These are phyloP conservation scores for Halcyon senegalensis DNA, from an alignment of 2,113 vertebrate species.

Conservation along the genomic window DNA sequence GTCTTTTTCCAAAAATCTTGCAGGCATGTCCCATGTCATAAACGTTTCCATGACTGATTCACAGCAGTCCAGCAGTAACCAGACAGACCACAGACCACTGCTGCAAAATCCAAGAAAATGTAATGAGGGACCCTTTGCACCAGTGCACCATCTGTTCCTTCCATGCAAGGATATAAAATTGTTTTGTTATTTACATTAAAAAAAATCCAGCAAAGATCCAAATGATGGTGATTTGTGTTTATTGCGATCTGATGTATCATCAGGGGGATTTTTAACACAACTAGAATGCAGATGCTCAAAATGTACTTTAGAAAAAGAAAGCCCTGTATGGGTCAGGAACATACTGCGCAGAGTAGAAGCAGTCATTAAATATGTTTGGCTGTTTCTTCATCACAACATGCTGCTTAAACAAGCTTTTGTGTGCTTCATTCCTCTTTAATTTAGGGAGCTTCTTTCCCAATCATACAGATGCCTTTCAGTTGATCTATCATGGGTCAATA, in stretches of 20 bases:
- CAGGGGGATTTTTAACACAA: background rate
- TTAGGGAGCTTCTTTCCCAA: background rate
- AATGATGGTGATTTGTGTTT: background rate
- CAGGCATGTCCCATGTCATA: background rate
- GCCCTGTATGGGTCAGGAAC: background rate
- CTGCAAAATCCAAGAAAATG: background rate
- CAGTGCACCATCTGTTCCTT: slow-evolving; percentile 49
- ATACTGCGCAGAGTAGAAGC: background rate
- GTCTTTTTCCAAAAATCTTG: background rate
- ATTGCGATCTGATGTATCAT: background rate
- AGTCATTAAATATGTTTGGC: background rate
- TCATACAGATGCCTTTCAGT: background rate
- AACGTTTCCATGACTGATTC: background rate
- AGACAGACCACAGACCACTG: background rate
- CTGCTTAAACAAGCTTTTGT: background rate
- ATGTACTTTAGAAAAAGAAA: background rate
- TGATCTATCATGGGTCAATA: background rate
- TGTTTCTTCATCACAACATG: background rate
- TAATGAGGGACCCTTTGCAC: background rate
- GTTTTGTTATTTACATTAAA: slow-evolving; percentile 25
- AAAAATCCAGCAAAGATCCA: background rate
- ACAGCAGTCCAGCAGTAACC: background rate
- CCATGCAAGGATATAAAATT: background rate
- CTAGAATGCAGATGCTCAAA: slow-evolving; percentile 11
- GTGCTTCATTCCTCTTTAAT: background rate